Conservation (phyloP, 2,888 invertebrate genomes). For the Plebejus melissa region DNA sequence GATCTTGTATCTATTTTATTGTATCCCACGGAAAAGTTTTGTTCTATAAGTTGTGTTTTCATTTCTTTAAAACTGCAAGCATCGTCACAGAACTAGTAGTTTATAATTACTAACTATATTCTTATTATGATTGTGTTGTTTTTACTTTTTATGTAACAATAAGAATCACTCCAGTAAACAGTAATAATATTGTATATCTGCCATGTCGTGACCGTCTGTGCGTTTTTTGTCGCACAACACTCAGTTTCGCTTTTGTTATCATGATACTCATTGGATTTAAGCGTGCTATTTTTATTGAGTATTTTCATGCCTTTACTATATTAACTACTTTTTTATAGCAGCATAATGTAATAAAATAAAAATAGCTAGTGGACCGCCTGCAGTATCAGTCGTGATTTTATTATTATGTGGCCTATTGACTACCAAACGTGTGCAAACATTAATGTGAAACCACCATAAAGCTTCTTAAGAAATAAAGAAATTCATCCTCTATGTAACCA, state of each 20-base stretch:
- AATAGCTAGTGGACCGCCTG: too few species aligned
- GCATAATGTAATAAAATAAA: too few species aligned
- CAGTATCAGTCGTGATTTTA: too few species aligned
- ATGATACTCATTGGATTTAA: conserved; percentile 19
- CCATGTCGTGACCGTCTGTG: background rate
- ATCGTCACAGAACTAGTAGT: background rate
- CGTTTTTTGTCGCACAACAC: background rate
- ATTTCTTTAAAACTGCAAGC: background rate
- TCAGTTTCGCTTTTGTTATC: conserved; percentile 12
- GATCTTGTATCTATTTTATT: too few species aligned
- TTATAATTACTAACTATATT: background rate
- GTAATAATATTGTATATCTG: background rate
- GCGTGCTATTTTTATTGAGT: background rate
- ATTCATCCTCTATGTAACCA: too few species aligned
- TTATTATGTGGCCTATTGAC: too few species aligned
- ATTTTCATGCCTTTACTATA: background rate
- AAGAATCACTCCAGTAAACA: background rate
- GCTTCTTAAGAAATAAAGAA: too few species aligned
- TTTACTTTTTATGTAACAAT: background rate
- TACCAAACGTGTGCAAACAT: too few species aligned
- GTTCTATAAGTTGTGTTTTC: background rate
- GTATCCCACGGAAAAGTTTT: too few species aligned
- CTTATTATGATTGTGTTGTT: background rate
- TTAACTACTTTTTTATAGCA: too few species aligned
- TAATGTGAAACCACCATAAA: too few species aligned